Evolutionary conservation across 2,113 vertebrate species (phyloP).

Genomic region (Anarrhichthys ocellatus): DNA sequence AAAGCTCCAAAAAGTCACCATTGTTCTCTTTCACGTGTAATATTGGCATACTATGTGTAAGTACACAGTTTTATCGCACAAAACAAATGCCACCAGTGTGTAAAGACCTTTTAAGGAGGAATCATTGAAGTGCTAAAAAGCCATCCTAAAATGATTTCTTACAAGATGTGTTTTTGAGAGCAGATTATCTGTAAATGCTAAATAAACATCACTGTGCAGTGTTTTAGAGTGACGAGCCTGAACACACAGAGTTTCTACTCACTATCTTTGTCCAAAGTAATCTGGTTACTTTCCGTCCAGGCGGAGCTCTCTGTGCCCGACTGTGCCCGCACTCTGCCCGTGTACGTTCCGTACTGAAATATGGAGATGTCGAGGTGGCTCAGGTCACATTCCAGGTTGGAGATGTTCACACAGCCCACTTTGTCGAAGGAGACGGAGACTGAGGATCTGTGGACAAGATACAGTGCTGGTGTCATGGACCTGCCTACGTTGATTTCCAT

Average conservation of each 20-base stretch:
- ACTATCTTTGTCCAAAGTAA: slow-evolving; percentile 67
- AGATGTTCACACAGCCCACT: slow-evolving; percentile 50
- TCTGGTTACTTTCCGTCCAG: slow-evolving; percentile 56
- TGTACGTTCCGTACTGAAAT: slow-evolving; percentile 47
- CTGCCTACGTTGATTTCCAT: not conserved
- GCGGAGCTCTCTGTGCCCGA: slow-evolving; percentile 49
- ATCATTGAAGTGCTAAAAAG: not conserved
- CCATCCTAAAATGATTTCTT: not conserved
- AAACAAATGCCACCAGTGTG: too few relatives aligned
- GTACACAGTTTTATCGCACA: too few relatives aligned
- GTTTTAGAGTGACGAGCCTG: not conserved
- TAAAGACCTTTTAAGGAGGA: not conserved
- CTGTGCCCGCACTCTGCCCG: slow-evolving; percentile 40
- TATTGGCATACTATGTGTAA: too few relatives aligned
- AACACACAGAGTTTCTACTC: slow-evolving; percentile 34
- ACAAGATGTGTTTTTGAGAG: not conserved
- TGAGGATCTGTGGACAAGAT: not conserved
- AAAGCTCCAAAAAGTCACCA: too few relatives aligned
- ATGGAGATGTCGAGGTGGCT: not conserved
- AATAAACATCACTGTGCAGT: not conserved
- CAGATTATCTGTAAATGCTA: not conserved
- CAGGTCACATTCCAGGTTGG: slow-evolving; percentile 67
- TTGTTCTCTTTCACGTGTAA: too few relatives aligned
- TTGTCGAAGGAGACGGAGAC: accelerated
- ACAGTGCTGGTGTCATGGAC: not conserved